These are phyloP conservation scores for Helicoverpa zea DNA, from an alignment of 1,140 invertebrate genomes.

Conservation along the genomic window DNA sequence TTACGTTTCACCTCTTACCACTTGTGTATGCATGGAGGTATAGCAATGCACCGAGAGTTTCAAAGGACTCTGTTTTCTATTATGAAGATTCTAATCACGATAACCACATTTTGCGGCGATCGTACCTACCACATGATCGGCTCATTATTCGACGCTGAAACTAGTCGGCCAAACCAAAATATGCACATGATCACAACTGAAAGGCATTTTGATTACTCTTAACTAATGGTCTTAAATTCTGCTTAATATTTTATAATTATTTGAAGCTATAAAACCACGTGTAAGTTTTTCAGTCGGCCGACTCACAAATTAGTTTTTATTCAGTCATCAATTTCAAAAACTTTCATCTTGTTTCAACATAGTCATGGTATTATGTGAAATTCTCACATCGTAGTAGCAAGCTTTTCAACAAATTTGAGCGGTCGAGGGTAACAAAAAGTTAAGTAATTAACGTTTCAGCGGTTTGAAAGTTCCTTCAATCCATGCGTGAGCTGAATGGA, in stretches of 20 bases:
- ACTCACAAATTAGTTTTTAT: neutral
- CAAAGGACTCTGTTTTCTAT: too few species aligned
- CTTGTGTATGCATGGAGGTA: too few species aligned
- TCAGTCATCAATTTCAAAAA: neutral
- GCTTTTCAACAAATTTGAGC: constrained; percentile 36
- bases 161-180: too few species aligned
- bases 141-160: neutral
- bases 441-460: constrained; percentile 62
- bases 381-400: neutral
- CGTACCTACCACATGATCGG: neutral
- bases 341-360: constrained; percentile 19
- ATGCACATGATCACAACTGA: too few species aligned
- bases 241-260: too few species aligned
- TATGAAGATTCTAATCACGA: too few species aligned
- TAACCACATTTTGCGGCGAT: neutral
- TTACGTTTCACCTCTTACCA: too few species aligned
- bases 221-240: too few species aligned
- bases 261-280: too few species aligned
- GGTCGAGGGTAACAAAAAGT: constrained; percentile 57
- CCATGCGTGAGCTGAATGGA: constrained; percentile 49
- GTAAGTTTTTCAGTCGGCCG: neutral
- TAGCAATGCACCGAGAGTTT: too few species aligned
- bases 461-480: constrained; percentile 53
- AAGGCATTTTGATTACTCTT: too few species aligned
- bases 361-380: constrained; percentile 39